These are phyloP conservation scores for Apolygus lucorum DNA, from an alignment of 1,140 invertebrate species.

Conservation along the genomic window DNA sequence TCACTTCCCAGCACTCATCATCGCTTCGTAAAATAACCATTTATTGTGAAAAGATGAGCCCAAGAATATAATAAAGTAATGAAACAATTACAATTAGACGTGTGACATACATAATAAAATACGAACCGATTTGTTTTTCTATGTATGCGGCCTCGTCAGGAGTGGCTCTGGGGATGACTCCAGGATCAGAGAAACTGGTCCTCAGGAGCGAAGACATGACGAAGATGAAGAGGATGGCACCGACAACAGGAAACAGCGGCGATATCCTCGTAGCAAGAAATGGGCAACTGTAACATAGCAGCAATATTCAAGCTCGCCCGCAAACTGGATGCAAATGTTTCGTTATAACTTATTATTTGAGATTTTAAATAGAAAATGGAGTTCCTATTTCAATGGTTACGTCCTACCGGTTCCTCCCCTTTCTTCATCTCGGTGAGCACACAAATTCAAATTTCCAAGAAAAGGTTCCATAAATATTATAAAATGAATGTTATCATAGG, in stretches of 20 bases:
- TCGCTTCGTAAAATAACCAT: too few species aligned
- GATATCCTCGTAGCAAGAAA: constrained; percentile 71
- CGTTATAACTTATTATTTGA: too few species aligned
- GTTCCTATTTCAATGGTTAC: not conserved
- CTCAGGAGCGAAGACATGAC: constrained; percentile 81
- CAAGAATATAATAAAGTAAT: constrained; percentile 11
- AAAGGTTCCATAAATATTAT: too few species aligned
- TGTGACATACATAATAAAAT: too few species aligned
- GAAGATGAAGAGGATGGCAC: constrained; percentile 76
- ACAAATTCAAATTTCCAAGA: too few species aligned
- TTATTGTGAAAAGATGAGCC: constrained; percentile 25
- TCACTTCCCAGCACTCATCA: too few species aligned
- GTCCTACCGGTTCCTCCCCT: too few species aligned
- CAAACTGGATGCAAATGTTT: not conserved
- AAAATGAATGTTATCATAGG: too few species aligned
- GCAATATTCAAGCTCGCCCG: not conserved
- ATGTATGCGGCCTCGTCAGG: constrained; percentile 86
- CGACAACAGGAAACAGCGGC: constrained; percentile 79
- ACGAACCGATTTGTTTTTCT: constrained; percentile 79
- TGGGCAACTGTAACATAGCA: constrained; percentile 65
- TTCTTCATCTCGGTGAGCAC: too few species aligned
- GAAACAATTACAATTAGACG: too few species aligned
- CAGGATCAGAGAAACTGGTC: constrained; percentile 90
- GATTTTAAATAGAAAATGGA: not conserved
- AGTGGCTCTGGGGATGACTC: constrained; percentile 84